phyloP scores from a whole-genome alignment of 2,888 invertebrate species.

The Nemapogon koenigi region DNA sequence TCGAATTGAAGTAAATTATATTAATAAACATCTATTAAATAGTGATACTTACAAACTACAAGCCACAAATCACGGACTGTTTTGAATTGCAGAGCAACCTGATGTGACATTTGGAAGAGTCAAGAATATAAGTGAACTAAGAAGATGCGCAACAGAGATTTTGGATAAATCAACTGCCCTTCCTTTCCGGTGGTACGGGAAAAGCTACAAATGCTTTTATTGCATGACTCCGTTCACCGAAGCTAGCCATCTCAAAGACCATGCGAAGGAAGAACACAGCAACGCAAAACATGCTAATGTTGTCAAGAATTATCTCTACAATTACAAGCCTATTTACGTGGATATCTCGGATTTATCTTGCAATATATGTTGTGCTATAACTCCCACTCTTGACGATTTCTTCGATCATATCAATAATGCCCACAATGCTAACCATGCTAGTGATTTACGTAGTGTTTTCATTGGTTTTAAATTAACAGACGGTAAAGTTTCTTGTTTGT shows the following conservation, averaged over 20 bases:
- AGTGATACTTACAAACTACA: not conserved
- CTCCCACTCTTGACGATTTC: slow-evolving; percentile 23
- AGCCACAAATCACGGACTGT: slow-evolving; percentile 6
- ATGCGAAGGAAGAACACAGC: slow-evolving; percentile 24
- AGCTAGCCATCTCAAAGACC: slow-evolving; percentile 22
- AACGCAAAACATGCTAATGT: slow-evolving; percentile 23
- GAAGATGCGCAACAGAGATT: slow-evolving; percentile 14
- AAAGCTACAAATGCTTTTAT: slow-evolving; percentile 31
- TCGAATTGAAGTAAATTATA: too few species aligned
- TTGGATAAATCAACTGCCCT: slow-evolving; percentile 28
- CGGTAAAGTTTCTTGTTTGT: slow-evolving; percentile 25
- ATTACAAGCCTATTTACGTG: slow-evolving; percentile 24
- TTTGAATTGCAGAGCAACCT: slow-evolving; percentile 3
- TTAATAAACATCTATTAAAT: too few species aligned
- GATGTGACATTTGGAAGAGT: not conserved
- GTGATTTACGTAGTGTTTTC: slow-evolving; percentile 19
- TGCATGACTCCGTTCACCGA: slow-evolving; percentile 27
- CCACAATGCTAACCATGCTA: slow-evolving; percentile 22
- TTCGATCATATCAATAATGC: slow-evolving; percentile 21
- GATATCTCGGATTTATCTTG: slow-evolving; percentile 30
- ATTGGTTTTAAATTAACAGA: slow-evolving; percentile 28
- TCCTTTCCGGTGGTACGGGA: slow-evolving; percentile 30
- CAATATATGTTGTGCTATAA: slow-evolving; percentile 24
- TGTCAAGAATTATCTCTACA: slow-evolving; percentile 14
- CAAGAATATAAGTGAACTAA: not conserved